Percentiles rank a stretch among this genome's conserved stretches.
Evolutionary conservation across 2,888 invertebrate genomes (phyloP).

Genomic region (Spodoptera littoralis): DNA sequence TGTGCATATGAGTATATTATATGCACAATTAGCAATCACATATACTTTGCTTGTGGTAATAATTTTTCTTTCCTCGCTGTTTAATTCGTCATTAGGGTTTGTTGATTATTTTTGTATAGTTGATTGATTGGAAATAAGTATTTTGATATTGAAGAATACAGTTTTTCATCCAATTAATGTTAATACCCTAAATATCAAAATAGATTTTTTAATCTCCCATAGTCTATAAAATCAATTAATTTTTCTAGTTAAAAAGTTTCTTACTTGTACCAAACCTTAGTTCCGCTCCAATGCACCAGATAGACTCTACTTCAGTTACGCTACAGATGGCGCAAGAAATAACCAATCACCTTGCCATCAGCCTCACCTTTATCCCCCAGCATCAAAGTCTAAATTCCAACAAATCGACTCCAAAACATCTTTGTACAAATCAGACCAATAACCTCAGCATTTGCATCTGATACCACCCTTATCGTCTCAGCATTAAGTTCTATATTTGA

Average conservation of each 20-base stretch:
- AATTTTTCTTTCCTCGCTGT: too few species aligned
- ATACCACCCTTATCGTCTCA: background rate
- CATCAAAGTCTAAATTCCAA: constrained; percentile 28
- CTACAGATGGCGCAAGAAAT: constrained; percentile 59
- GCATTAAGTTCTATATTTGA: constrained; percentile 27
- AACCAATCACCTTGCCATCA: constrained; percentile 1
- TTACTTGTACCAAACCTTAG: constrained; percentile 50
- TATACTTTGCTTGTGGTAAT: too few species aligned
- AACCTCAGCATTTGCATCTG: constrained; percentile 7
- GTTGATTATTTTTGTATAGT: too few species aligned
- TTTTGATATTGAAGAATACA: too few species aligned
- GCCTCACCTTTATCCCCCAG: constrained; percentile 4
- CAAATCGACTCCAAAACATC: constrained; percentile 2
- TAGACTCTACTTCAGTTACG: constrained; percentile 65
- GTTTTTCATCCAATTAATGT: too few species aligned
- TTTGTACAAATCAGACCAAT: constrained; percentile 34
- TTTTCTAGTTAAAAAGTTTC: constrained; percentile 9
- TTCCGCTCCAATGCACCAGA: constrained; percentile 67
- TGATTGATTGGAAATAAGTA: too few species aligned
- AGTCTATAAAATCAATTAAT: too few species aligned
- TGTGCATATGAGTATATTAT: too few species aligned
- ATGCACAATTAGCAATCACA: too few species aligned
- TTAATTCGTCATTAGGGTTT: too few species aligned
- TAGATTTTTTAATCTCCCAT: too few species aligned
- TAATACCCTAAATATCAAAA: too few species aligned